Evolutionary conservation across 2,113 vertebrate species (phyloP), one percentile per base, ranked within the genome.

Genomic region (Scartelaos histophorus): DNA sequence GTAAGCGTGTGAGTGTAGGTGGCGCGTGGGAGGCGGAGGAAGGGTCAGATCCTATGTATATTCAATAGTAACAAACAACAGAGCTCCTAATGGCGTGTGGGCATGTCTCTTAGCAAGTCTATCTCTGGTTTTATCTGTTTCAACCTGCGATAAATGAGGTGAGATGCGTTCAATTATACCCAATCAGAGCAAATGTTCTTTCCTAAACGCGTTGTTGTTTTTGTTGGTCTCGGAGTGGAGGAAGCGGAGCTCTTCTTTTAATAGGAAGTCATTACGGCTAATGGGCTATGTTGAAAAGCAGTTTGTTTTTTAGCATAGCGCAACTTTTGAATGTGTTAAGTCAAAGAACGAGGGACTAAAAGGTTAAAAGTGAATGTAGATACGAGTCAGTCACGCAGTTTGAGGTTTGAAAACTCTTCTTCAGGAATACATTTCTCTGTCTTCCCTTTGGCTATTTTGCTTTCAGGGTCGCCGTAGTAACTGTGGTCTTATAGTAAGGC

Each of bases 121-220:
- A 13, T 47, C 38, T 65, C 5, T n/a, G 4, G 46, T 66, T 66
- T 66, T 5, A 45, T 45, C 62, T 10, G 62, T 15, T 65, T 45
- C 62, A 65, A 43, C 58, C 61, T 66, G 24, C 21, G 13, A 29
- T 34, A 70, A 70, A 66, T 46, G 13, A 70, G 67, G 60, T 65
- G 69, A 65, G 58, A 53, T 34, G 15, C 7, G 12, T 57, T 46
- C 67, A 76, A 61, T 79, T 66, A 74, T 70, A 21, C 25, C 15
- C 38, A 74, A 79, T 66, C 6, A 70, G 34, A 12, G 49, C 45
- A 56, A 45, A 69, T 57, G 68, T 58, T 67, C 38, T 53, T 69
- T 24, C 29, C 68, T 43, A 65, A 71, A 93, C 90, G n/a, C 38
- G 85, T 90, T 64, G 29, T 66, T 66, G 73, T 88, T 92, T 82